Base-by-base conservation (phyloP, 2,888 invertebrate species). In the Metellina segmentata region DNA sequence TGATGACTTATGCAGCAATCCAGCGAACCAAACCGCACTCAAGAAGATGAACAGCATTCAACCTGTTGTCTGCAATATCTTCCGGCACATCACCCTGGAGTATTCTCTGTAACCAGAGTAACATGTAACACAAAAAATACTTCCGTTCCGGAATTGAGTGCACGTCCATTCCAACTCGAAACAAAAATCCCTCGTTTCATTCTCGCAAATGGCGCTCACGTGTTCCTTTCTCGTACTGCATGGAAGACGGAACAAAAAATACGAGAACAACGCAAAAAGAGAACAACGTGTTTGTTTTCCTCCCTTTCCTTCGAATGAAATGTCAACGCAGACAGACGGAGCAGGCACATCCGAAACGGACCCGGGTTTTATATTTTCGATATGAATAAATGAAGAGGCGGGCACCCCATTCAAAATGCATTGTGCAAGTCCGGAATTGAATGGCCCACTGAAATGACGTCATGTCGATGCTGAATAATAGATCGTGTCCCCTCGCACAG, bases 381-480 rank as follows among this genome's bases (percentile, higher is more conserved):
- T 77, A 91, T 91, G 90, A 91, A 91, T 91, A 91, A 91, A 79
- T 91, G 81, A 91, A 74, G 78, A 88, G 81, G 61, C 71, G 72
- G 69, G 49, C 70, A n/a, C 53, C 82, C 77, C 82, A 86, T 91
- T 86, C 90, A 81, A 91, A 91, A 91, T 91, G 90, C 90, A 91
- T 91, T 91, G 90, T 91, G 77, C n/a, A 19, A n/a, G 34, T 4
- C 34, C 34, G 61, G 86, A 85, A 86, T 86, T 72, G 74, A 91
- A 86, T 86, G 86, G 86, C 89, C 49, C 82, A 77, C 70, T 82
- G 51, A 81, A 77, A 77, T 89, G 89, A 89, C 89, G 89, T 89
- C 89, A 89, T 77, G 8, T 16, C 70, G 61, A 49, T 74, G 8
- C 82, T 89, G 82, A 82, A 89, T 89, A 89, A 89, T 82, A 89